Evolutionary conservation across 2,888 invertebrate species (phyloP).

Genomic region (Pyralis farinalis): DNA sequence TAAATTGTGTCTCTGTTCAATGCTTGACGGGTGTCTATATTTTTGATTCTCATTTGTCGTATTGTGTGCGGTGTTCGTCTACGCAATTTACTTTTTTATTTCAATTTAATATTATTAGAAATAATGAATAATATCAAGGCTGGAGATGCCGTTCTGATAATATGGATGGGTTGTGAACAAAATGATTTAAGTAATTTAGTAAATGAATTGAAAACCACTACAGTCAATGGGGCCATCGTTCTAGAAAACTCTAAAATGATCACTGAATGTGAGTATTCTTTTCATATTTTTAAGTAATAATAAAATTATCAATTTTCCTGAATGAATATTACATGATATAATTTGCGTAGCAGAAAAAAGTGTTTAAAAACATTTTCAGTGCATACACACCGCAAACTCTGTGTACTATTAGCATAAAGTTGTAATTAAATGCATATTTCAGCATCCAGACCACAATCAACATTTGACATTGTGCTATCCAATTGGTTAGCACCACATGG

Average conservation of each 20-base stretch:
- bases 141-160: constrained; percentile 73
- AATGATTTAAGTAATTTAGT: constrained; percentile 75
- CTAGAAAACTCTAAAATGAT: constrained; percentile 83
- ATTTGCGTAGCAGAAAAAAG: background rate
- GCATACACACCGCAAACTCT: too few relatives aligned
- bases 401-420: too few relatives aligned
- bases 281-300: too few relatives aligned
- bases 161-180: constrained; percentile 77
- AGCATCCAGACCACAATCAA: constrained; percentile 81
- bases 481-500: constrained; percentile 65
- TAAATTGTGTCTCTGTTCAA: too few relatives aligned
- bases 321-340: background rate
- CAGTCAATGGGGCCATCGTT: constrained; percentile 69
- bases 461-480: constrained; percentile 82
- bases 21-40: too few relatives aligned
- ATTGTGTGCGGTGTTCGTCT: too few relatives aligned
- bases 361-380: too few relatives aligned
- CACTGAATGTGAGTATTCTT: constrained; percentile 73
- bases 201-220: constrained; percentile 66
- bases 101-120: background rate
- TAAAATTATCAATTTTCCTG: too few relatives aligned
- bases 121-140: constrained; percentile 28
- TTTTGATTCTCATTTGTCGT: too few relatives aligned
- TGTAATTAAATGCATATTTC: constrained; percentile 24
- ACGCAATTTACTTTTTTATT: too few relatives aligned